Conservation (phyloP, 2,888 invertebrate species). For the Brachypterus glaber region DNA sequence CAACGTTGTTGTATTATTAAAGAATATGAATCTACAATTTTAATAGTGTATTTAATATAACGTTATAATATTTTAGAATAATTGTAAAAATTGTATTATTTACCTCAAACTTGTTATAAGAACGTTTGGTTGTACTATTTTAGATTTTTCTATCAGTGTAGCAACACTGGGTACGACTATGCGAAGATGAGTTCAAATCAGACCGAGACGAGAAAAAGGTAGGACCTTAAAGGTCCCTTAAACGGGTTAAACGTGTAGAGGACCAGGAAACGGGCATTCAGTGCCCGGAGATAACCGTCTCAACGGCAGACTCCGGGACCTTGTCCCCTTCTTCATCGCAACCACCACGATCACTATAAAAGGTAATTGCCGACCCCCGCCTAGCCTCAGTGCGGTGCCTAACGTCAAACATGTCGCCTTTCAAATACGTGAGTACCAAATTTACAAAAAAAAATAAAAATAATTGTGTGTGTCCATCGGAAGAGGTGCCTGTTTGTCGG, state of each 20-base stretch:
- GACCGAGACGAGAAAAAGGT: constrained; percentile 27
- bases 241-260: constrained; percentile 20
- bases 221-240: constrained; percentile 19
- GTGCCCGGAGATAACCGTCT: constrained; percentile 22
- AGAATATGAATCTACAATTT: too few relatives aligned
- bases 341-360: constrained; percentile 35
- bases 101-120: too few relatives aligned
- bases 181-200: too few relatives aligned
- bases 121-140: too few relatives aligned
- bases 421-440: constrained; percentile 39
- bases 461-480: too few relatives aligned
- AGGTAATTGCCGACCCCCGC: constrained; percentile 37
- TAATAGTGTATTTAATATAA: too few relatives aligned
- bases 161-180: too few relatives aligned
- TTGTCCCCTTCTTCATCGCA: constrained; percentile 34
- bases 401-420: constrained; percentile 33
- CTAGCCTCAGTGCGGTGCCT: constrained; percentile 38
- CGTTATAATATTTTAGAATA: too few relatives aligned
- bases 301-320: constrained; percentile 40
- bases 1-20: too few relatives aligned
- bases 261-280: constrained; percentile 29
- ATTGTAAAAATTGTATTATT: too few relatives aligned
- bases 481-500: constrained; percentile 7
- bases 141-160: too few relatives aligned
- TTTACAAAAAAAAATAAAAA: too few relatives aligned